Evolutionary conservation across 2,797 vertebrate genomes (phyloP).

Genomic region (Diglossa cyanea): DNA sequence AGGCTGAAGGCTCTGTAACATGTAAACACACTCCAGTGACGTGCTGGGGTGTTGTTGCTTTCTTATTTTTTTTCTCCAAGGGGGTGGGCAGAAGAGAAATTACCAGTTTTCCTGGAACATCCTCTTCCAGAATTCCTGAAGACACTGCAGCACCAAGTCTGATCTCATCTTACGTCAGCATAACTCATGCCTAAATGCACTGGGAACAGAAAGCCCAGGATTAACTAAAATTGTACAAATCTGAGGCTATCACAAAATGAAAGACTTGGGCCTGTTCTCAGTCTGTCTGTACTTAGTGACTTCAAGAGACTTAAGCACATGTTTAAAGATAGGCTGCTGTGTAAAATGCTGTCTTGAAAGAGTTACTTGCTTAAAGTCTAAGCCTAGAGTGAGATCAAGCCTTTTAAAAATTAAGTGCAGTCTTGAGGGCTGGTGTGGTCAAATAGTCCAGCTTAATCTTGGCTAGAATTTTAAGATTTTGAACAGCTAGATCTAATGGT

Average conservation of each 20-base stretch:
- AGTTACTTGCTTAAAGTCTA: neutral
- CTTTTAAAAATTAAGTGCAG: slow-evolving; percentile 11
- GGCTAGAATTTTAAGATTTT: slow-evolving; percentile 24
- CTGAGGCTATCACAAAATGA: slow-evolving; percentile 5
- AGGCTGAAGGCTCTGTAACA: neutral
- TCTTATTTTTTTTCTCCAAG: neutral
- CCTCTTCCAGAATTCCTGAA: slow-evolving; percentile 23
- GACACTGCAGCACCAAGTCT: neutral
- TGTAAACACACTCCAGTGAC: neutral
- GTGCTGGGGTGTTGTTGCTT: neutral
- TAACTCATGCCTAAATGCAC: neutral
- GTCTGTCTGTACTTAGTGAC: neutral
- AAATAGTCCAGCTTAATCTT: slow-evolving; percentile 11
- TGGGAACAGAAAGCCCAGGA: slow-evolving; percentile 27
- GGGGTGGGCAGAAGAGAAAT: slow-evolving; percentile 28
- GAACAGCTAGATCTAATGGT: slow-evolving; percentile 29
- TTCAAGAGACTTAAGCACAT: neutral
- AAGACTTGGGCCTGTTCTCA: neutral
- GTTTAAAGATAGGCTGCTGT: slow-evolving; percentile 15
- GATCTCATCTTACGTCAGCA: neutral
- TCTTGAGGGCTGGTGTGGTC: neutral
- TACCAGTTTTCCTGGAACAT: slow-evolving; percentile 63
- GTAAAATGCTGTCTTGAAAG: neutral
- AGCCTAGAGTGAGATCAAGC: neutral
- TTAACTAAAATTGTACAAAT: slow-evolving; percentile 38